phyloP scores from a whole-genome alignment of 2,888 invertebrate genomes.

The Cataglyphis rosenhaueri region DNA sequence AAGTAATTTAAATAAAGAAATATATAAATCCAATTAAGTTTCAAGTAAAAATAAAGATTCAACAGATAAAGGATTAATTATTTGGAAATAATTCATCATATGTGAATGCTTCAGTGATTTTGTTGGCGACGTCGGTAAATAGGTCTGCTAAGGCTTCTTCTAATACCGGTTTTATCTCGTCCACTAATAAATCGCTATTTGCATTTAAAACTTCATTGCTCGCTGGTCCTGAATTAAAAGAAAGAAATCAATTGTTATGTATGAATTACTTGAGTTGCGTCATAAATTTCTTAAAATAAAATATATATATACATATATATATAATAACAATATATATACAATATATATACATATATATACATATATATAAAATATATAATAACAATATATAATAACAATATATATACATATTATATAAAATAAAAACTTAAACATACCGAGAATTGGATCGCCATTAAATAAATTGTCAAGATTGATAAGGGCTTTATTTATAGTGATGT shows the following conservation, averaged over 20 bases:
- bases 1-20: neutral
- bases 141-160: slow-evolving; percentile 89
- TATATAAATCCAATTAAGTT: neutral
- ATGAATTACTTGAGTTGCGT: neutral
- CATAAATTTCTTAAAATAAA: neutral
- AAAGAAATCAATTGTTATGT: neutral
- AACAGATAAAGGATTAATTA: slow-evolving; percentile 11
- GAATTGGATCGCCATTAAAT: slow-evolving; percentile 89
- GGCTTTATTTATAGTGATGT: slow-evolving; percentile 88
- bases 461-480: slow-evolving; percentile 89
- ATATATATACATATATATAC: too few species aligned
- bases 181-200: slow-evolving; percentile 89
- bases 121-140: slow-evolving; percentile 90
- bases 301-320: neutral
- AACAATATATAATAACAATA: too few species aligned
- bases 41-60: neutral
- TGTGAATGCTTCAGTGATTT: slow-evolving; percentile 89
- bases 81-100: slow-evolving; percentile 90
- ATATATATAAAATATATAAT: too few species aligned
- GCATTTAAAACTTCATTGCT: slow-evolving; percentile 90
- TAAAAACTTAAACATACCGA: slow-evolving; percentile 85
- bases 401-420: neutral
- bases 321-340: too few species aligned
- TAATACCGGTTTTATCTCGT: slow-evolving; percentile 89
- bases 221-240: slow-evolving; percentile 86